Conservation (phyloP, 1,140 invertebrate species). For the Ips typographus region DNA sequence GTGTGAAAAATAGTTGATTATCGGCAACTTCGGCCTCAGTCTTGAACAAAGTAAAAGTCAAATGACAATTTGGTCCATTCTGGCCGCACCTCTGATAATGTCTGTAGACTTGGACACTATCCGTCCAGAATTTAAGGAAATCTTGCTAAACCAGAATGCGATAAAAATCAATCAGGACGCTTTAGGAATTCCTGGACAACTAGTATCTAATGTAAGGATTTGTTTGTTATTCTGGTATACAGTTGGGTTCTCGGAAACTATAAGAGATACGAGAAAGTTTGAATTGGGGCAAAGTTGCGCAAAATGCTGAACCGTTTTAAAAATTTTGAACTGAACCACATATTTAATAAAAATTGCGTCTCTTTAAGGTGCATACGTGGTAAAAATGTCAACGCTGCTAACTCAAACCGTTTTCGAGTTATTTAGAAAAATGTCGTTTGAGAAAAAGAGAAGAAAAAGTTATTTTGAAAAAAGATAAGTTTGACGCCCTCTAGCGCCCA, state of each 20-base stretch:
- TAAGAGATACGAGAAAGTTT: no score
- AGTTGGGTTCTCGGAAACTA: background rate
- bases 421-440: no score
- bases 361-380: no score
- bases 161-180: conserved; percentile 85
- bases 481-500: no score
- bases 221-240: background rate
- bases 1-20: conserved; percentile 58
- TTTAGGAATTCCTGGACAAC: conserved; percentile 55
- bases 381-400: no score
- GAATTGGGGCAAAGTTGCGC: no score
- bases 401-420: no score
- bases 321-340: no score
- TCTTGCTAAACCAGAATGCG: conserved; percentile 72
- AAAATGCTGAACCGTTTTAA: no score
- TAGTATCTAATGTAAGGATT: conserved; percentile 33
- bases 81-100: conserved; percentile 88
- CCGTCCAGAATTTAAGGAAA: conserved; percentile 67
- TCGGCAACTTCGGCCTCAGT: conserved; percentile 85
- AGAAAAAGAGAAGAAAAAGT: no score
- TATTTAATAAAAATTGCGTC: no score
- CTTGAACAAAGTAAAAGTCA: conserved; percentile 80
- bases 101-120: conserved; percentile 81
- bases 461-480: no score
- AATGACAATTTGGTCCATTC: conserved; percentile 88